phyloP scores from a whole-genome alignment of 2,797 vertebrate genomes.

The Erethizon dorsatum region DNA sequence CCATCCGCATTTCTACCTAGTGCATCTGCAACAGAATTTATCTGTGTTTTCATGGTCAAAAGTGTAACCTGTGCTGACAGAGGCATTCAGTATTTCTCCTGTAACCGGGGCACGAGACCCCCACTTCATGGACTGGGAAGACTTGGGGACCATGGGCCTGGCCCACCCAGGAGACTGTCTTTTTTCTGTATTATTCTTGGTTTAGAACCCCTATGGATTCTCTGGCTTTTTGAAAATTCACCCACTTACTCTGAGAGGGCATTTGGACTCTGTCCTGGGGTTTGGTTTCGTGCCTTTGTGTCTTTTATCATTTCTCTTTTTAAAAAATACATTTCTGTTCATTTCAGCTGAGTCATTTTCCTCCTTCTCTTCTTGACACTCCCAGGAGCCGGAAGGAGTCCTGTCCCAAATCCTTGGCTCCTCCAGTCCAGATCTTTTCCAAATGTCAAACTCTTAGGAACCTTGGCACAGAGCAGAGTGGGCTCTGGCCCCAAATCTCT shows the following conservation, averaged over 20 bases:
- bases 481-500: slow-evolving; percentile 60
- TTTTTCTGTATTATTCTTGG: slow-evolving; percentile 58
- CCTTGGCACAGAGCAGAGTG: slow-evolving; percentile 56
- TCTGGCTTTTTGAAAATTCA: background rate
- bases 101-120: background rate
- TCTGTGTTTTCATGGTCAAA: too few species aligned
- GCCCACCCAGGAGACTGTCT: background rate
- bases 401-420: slow-evolving; percentile 79
- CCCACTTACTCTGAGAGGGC: slow-evolving; percentile 53
- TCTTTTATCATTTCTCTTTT: slow-evolving; percentile 65
- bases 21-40: background rate
- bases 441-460: slow-evolving; percentile 79
- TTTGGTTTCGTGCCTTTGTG: slow-evolving; percentile 23
- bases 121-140: background rate
- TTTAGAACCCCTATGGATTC: background rate
- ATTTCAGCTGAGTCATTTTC: slow-evolving; percentile 85
- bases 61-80: background rate
- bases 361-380: slow-evolving; percentile 66
- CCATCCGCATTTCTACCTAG: background rate
- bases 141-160: background rate
- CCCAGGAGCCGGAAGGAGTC: slow-evolving; percentile 76
- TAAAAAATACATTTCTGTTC: slow-evolving; percentile 78
- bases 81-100: background rate
- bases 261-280: slow-evolving; percentile 57
- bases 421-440: slow-evolving; percentile 67